phyloP scores from a whole-genome alignment of 2,113 vertebrate genomes.

The Sorex fumeus region DNA sequence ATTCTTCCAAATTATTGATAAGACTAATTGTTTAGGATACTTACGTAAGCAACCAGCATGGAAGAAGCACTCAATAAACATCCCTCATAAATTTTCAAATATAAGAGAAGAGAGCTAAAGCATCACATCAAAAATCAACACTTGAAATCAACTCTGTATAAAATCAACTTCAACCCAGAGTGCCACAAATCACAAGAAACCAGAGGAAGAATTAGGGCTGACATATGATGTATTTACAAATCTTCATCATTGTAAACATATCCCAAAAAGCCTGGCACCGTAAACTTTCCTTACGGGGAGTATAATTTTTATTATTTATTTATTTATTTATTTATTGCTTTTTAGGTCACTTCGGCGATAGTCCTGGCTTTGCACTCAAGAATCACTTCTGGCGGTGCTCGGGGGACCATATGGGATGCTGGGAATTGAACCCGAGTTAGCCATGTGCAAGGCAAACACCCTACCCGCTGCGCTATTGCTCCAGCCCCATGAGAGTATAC shows the following conservation, averaged over 20 bases:
- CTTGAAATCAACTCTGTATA: not conserved
- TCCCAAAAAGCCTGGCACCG: not conserved
- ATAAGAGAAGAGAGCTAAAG: not conserved
- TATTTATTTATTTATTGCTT: too few species aligned
- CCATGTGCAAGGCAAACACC: too few species aligned
- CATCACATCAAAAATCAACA: not conserved
- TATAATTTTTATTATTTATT: too few species aligned
- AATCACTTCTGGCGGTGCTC: too few species aligned
- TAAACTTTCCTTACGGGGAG: not conserved
- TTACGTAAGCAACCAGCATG: not conserved
- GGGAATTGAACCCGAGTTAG: too few species aligned
- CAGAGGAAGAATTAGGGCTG: not conserved
- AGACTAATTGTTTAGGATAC: not conserved
- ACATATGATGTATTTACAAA: not conserved
- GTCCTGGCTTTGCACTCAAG: too few species aligned
- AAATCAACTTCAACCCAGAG: not conserved
- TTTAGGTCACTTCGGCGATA: not conserved
- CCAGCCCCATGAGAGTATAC: not conserved
- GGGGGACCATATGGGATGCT: too few species aligned
- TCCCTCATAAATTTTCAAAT: conserved; percentile 3
- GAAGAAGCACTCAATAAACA: not conserved
- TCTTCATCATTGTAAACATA: not conserved
- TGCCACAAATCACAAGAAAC: conserved; percentile 11
- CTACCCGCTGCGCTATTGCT: too few species aligned
- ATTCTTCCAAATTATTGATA: not conserved